These are phyloP conservation scores for Pocillopora damicornis DNA, from an alignment of 64 coral and sea anemone species.

Conservation along the genomic window DNA sequence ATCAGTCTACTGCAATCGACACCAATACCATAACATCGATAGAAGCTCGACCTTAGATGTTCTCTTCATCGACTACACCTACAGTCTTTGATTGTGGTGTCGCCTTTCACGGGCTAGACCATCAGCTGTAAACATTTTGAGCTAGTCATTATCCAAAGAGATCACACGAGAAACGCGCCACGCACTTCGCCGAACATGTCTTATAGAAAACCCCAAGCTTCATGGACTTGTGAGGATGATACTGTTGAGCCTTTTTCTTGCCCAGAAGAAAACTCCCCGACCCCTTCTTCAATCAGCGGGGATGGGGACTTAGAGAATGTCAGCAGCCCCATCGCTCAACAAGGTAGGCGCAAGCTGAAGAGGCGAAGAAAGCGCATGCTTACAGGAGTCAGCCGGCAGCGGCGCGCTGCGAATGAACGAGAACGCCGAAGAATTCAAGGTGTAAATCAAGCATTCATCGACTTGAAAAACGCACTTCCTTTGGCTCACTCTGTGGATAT, in stretches of 20 bases:
- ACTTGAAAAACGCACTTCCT: constrained; percentile 83
- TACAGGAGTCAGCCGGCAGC: constrained; percentile 87
- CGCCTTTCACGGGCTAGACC: neutral
- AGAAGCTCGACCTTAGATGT: neutral
- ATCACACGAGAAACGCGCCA: constrained; percentile 4
- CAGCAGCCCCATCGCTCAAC: neutral
- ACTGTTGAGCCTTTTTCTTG: neutral
- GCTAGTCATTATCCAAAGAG: neutral
- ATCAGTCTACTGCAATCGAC: constrained; percentile 8
- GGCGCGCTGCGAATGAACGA: constrained; percentile 83
- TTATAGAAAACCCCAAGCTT: neutral
- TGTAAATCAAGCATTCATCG: constrained; percentile 87
- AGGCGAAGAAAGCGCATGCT: constrained; percentile 87
- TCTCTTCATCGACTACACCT: neutral
- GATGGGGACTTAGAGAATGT: constrained; percentile 20
- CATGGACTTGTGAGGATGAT: constrained; percentile 7
- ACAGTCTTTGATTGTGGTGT: constrained; percentile 3
- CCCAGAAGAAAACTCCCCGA: constrained; percentile 22
- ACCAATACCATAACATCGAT: neutral
- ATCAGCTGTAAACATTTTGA: constrained; percentile 24
- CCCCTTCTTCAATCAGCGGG: constrained; percentile 14
- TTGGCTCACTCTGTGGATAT: constrained; percentile 80
- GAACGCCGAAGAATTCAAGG: constrained; percentile 84
- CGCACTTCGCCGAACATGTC: neutral
- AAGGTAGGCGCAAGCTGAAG: constrained; percentile 50